phyloP scores from a whole-genome alignment of 2,888 invertebrate species.

The Cataglyphis rosenhaueri region DNA sequence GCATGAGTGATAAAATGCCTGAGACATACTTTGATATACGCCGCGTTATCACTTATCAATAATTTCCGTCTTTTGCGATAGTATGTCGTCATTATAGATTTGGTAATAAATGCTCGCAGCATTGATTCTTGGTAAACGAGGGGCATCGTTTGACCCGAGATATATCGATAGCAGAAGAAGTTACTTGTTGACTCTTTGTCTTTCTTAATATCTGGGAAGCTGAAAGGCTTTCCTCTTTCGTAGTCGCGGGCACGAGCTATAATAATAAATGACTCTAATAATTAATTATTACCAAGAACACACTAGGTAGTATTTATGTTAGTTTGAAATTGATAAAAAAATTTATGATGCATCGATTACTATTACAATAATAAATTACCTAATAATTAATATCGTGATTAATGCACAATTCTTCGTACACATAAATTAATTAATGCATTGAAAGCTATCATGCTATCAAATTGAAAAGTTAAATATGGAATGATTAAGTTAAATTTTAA shows the following conservation, averaged over 20 bases:
- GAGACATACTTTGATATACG: constrained; percentile 58
- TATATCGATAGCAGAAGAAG: constrained; percentile 41
- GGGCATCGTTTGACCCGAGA: constrained; percentile 45
- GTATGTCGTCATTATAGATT: constrained; percentile 60
- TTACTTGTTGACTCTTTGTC: constrained; percentile 48
- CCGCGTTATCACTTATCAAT: constrained; percentile 67
- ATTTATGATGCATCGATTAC: background rate
- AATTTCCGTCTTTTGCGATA: constrained; percentile 60
- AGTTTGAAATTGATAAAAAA: constrained; percentile 10
- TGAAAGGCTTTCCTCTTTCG: background rate
- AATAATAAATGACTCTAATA: constrained; percentile 34
- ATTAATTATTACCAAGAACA: constrained; percentile 44
- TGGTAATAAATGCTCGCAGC: constrained; percentile 62
- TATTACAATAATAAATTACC: constrained; percentile 34
- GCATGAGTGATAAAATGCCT: constrained; percentile 63
- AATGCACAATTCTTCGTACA: background rate
- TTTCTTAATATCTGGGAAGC: constrained; percentile 22
- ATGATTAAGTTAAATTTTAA: background rate
- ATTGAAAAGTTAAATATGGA: background rate
- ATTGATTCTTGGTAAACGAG: constrained; percentile 59
- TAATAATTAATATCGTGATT: constrained; percentile 11
- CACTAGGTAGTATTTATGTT: constrained; percentile 15
- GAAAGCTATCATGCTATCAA: background rate
- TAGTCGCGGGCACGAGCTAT: background rate
- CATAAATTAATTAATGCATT: background rate